Base-by-base conservation (phyloP, 1,140 invertebrate genomes). In the Pogonomyrmex barbatus region DNA sequence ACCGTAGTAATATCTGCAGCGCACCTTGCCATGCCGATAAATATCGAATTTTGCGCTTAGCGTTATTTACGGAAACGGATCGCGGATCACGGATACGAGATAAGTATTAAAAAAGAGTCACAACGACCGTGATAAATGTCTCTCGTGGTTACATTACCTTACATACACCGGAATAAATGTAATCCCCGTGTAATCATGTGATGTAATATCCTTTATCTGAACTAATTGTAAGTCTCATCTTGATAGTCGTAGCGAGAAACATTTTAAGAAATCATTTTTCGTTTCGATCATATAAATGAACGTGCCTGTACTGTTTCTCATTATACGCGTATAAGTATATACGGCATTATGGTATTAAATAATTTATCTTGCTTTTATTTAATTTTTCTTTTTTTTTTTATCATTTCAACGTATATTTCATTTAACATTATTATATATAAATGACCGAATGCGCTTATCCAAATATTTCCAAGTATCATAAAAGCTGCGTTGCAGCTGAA, bases 1-100 rank as follows among this genome's bases (percentile, higher is more conserved):
- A 0, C 24, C n/a, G n/a, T n/a, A 24, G 24, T 83, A 83, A 83
- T 75, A 83, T 68, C 33, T 73, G 79, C 79, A 60, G 60, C 68
- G 73, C 24, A 70, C 9, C 56, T 75, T 73, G 54, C 42, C 39
- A 42, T 73, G 30, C 68, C 79, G 68, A 83, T 83, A 83, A 83
- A 83, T 83, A 83, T 50, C 24, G 12, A 65, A 30, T 17, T 45
- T 10, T 12, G 30, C n/a, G 79, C 33, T 83, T 83, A 83, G 68
- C 68, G 62, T 0, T 75, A n/a, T n/a, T n/a, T n/a, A 75, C 12
- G 65, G 54, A 82, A 24, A 82, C 17, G 36, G 52, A 68, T 67
- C 42, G 39, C 42, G 47, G 14, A 33, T 33, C 45, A 33, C 24
- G 39, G 33, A 39, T 71, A n/a, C 30, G 39, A 2, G 24, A 82